phyloP scores from a whole-genome alignment of 1,140 invertebrate genomes.

The Pseudoatta argentina region DNA sequence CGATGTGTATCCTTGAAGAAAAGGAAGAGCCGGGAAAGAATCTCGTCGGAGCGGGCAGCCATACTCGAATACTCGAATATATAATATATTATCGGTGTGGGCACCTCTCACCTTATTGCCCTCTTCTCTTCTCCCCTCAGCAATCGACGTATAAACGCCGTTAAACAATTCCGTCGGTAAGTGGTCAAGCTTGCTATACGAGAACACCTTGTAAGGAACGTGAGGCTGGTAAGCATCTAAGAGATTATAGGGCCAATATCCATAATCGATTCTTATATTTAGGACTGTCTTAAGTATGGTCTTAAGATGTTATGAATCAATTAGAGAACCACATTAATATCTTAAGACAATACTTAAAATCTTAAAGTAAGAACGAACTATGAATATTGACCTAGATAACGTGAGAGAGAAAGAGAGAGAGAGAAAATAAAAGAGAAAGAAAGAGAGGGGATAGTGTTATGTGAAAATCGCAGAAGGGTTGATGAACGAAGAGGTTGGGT shows the following conservation, averaged over 20 bases:
- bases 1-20: background rate
- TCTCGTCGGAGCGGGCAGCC: background rate
- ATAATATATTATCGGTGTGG: slow-evolving; percentile 59
- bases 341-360: too few species aligned
- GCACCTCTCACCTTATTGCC: slow-evolving; percentile 27
- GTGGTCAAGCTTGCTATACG: slow-evolving; percentile 64
- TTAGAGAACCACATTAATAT: too few species aligned
- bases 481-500: background rate
- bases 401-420: background rate
- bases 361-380: too few species aligned
- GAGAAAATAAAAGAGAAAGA: slow-evolving; percentile 11
- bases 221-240: slow-evolving; percentile 35
- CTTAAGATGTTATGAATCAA: too few species aligned
- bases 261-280: too few species aligned
- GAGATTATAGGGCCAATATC: background rate
- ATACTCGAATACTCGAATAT: slow-evolving; percentile 43
- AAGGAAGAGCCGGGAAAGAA: background rate
- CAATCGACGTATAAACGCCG: slow-evolving; percentile 77
- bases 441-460: background rate
- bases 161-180: slow-evolving; percentile 78
- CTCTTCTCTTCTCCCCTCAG: slow-evolving; percentile 65
- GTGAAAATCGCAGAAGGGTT: slow-evolving; percentile 18
- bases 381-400: background rate
- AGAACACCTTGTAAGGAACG: slow-evolving; percentile 76
- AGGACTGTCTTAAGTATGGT: too few species aligned